Evolutionary conservation across 2,888 invertebrate species (phyloP).

Genomic region (Ephialtes manifestator): DNA sequence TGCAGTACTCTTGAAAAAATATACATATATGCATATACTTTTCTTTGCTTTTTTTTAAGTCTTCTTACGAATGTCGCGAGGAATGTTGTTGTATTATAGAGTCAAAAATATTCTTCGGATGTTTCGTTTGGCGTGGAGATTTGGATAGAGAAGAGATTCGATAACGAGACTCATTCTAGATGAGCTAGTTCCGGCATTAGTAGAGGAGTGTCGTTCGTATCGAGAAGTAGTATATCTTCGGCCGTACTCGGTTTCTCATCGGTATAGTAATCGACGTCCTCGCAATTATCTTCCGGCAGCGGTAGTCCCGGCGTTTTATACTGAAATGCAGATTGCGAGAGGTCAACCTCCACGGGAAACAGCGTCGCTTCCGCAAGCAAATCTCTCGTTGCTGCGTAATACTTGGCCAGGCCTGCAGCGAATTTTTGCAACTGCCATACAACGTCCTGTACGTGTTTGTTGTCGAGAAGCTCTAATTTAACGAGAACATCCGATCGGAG

Average conservation of each 20-base stretch:
- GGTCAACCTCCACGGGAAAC: slow-evolving; percentile 98
- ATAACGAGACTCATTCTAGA: slow-evolving; percentile 60
- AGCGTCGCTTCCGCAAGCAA: slow-evolving; percentile 92
- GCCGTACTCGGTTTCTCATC: slow-evolving; percentile 69
- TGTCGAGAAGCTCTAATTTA: slow-evolving; percentile 98
- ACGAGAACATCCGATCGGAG: slow-evolving; percentile 96
- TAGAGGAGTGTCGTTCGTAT: slow-evolving; percentile 72
- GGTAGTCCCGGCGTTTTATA: slow-evolving; percentile 90
- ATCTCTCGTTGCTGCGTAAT: slow-evolving; percentile 91
- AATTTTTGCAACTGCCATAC: slow-evolving; percentile 94
- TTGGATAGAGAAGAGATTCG: not conserved
- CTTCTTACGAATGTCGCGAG: slow-evolving; percentile 18
- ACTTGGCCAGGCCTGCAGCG: slow-evolving; percentile 93
- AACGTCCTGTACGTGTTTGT: slow-evolving; percentile 99
- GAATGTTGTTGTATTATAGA: slow-evolving; percentile 27
- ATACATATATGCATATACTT: slow-evolving; percentile 52
- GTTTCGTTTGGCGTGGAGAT: slow-evolving; percentile 34
- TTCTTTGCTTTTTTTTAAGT: not conserved
- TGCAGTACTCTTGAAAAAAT: slow-evolving; percentile 64
- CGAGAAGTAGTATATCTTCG: slow-evolving; percentile 74
- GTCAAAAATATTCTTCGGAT: slow-evolving; percentile 47
- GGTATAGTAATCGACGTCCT: slow-evolving; percentile 77
- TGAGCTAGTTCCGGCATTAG: slow-evolving; percentile 65
- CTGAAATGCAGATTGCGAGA: slow-evolving; percentile 96
- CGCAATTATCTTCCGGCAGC: slow-evolving; percentile 74